Conservation (phyloP, 2,888 invertebrate genomes). For the Brachypalpus laphriformis region DNA sequence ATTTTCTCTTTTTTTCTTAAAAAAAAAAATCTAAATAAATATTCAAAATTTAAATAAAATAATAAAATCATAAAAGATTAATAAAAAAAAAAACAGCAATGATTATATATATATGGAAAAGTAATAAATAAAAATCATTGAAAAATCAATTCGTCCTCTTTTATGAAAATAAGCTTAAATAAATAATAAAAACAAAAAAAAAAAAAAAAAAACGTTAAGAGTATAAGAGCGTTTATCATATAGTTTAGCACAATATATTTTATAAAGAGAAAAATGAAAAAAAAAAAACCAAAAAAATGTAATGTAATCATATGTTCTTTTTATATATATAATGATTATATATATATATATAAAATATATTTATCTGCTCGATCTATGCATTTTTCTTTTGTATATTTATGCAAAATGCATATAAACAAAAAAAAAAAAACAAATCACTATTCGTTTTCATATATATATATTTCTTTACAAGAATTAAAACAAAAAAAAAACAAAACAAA, state of each 20-base stretch:
- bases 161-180: constrained; percentile 74
- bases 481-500: constrained; percentile 26
- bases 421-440: constrained; percentile 64
- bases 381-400: constrained; percentile 74
- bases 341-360: constrained; percentile 69
- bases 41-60: constrained; percentile 62
- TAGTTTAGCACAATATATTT: constrained; percentile 75
- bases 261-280: constrained; percentile 69
- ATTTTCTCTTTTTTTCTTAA: constrained; percentile 25
- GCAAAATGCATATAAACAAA: constrained; percentile 66
- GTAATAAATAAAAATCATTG: constrained; percentile 68
- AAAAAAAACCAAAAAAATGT: constrained; percentile 48
- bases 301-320: constrained; percentile 74
- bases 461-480: constrained; percentile 62
- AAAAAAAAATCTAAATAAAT: constrained; percentile 57
- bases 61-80: constrained; percentile 39
- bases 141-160: constrained; percentile 74
- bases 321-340: constrained; percentile 73
- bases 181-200: constrained; percentile 58
- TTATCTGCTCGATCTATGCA: constrained; percentile 74
- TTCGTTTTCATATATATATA: constrained; percentile 68
- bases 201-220: constrained; percentile 70
- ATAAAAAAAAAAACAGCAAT: constrained; percentile 60
- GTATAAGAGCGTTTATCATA: constrained; percentile 75
- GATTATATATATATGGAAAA: constrained; percentile 49